Evolutionary conservation across 2,797 vertebrate genomes (phyloP).

Genomic region (Moxostoma hubbsi): DNA sequence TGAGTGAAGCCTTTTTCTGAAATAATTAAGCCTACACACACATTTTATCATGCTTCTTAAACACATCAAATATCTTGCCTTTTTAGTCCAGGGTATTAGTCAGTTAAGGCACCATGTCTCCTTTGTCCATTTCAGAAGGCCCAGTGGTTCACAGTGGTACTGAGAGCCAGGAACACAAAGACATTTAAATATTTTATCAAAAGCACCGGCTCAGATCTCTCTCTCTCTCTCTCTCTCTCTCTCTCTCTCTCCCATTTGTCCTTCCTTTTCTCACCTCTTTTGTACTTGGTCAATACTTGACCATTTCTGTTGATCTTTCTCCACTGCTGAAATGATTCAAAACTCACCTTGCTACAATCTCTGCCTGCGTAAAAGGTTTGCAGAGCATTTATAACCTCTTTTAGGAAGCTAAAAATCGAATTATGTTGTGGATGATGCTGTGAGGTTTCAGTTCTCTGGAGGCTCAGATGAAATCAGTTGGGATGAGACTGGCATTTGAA

Average conservation of each 20-base stretch:
- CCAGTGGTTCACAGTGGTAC: slow-evolving; percentile 40
- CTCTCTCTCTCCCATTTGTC: slow-evolving; percentile 24
- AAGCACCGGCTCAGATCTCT: slow-evolving; percentile 50
- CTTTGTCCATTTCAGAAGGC: slow-evolving; percentile 56
- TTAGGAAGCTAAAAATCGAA: slow-evolving; percentile 41
- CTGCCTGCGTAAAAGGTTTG: slow-evolving; percentile 1
- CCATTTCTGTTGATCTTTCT: slow-evolving; percentile 33
- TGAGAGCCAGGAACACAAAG: slow-evolving; percentile 55
- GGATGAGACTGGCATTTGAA: slow-evolving; percentile 11
- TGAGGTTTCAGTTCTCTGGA: slow-evolving; percentile 32
- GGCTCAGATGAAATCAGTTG: slow-evolving; percentile 32
- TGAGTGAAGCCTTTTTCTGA: slow-evolving; percentile 79
- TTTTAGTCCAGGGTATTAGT: slow-evolving; percentile 32
- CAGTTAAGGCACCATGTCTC: slow-evolving; percentile 42
- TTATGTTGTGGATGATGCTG: slow-evolving; percentile 29
- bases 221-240: neutral
- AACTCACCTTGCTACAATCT: neutral
- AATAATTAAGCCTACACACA: slow-evolving; percentile 54
- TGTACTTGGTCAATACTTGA: slow-evolving; percentile 7
- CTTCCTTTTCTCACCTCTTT: slow-evolving; percentile 14
- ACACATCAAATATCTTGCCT: slow-evolving; percentile 42
- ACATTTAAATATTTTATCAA: slow-evolving; percentile 65
- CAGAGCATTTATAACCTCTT: neutral
- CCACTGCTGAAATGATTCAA: slow-evolving; percentile 15
- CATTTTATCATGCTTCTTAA: slow-evolving; percentile 45